Percentiles rank a stretch among this genome's conserved stretches.
phyloP scores from a whole-genome alignment of 2,888 invertebrate genomes.

The Pilophorus perplexus region DNA sequence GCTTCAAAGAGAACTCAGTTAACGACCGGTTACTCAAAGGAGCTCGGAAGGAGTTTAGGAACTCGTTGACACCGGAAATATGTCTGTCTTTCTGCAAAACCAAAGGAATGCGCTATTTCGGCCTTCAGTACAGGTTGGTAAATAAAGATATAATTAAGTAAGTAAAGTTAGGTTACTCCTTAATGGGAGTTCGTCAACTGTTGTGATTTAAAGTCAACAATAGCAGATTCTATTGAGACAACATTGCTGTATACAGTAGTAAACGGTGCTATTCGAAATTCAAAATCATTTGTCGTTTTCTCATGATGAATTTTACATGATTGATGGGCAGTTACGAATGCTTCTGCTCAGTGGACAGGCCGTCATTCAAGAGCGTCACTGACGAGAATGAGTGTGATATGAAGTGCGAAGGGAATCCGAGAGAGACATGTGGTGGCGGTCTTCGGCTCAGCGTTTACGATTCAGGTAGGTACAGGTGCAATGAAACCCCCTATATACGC shows the following conservation, averaged over 20 bases:
- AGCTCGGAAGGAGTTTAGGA: slow-evolving; percentile 41
- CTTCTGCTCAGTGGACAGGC: slow-evolving; percentile 43
- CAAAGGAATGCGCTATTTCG: slow-evolving; percentile 46
- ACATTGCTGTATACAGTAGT: too few relatives aligned
- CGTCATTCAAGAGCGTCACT: slow-evolving; percentile 33
- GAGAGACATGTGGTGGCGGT: slow-evolving; percentile 40
- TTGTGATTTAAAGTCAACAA: too few relatives aligned
- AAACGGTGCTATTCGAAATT: too few relatives aligned
- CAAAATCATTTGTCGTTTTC: too few relatives aligned
- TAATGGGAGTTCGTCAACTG: too few relatives aligned
- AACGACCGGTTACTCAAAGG: slow-evolving; percentile 46
- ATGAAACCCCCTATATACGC: too few relatives aligned
- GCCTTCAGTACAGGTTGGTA: slow-evolving; percentile 47
- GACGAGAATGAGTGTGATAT: slow-evolving; percentile 38
- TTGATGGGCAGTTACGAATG: slow-evolving; percentile 44
- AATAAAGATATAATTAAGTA: too few relatives aligned
- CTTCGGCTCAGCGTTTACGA: slow-evolving; percentile 41
- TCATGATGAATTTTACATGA: slow-evolving; percentile 1
- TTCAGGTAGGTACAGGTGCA: slow-evolving; percentile 24
- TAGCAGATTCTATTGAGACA: too few relatives aligned
- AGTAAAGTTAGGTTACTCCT: too few relatives aligned
- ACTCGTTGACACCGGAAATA: slow-evolving; percentile 45
- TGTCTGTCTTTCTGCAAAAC: slow-evolving; percentile 47
- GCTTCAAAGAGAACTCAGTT: slow-evolving; percentile 45
- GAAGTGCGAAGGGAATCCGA: slow-evolving; percentile 39